A percentile compares a stretch with the other conserved stretches of the same genome.
Evolutionary conservation across 2,797 vertebrate genomes (phyloP).

Genomic region (Champsocephalus gunnari): DNA sequence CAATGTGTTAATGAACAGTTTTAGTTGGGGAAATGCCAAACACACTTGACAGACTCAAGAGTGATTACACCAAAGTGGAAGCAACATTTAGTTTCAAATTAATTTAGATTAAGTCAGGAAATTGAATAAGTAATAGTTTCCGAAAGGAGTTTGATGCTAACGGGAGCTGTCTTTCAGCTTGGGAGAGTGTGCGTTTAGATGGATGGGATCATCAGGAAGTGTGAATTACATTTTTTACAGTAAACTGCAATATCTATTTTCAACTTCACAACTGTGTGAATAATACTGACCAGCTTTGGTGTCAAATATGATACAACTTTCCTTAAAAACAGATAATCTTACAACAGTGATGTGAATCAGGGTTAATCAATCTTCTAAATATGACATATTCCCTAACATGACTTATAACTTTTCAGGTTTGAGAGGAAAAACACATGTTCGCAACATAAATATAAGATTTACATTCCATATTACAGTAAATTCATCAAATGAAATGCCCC

Average conservation of each 20-base stretch:
- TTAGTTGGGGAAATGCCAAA: neutral
- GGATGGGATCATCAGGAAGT: neutral
- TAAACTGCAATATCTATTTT: neutral
- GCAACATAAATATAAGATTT: too few species aligned
- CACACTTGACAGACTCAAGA: neutral
- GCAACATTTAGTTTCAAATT: slow-evolving; percentile 11
- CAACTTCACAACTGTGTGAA: neutral
- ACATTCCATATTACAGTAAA: too few species aligned
- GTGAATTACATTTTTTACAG: neutral
- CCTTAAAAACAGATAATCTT: too few species aligned
- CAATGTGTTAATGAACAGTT: slow-evolving; percentile 31
- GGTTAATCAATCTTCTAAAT: too few species aligned
- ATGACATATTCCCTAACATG: too few species aligned
- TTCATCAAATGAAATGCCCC: too few species aligned
- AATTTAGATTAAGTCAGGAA: slow-evolving; percentile 9
- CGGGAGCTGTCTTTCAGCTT: neutral
- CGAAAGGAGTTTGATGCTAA: neutral
- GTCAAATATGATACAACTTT: neutral
- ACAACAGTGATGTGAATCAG: too few species aligned
- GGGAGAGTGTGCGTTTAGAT: neutral
- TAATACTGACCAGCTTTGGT: neutral
- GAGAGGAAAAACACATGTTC: too few species aligned
- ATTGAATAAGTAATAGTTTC: slow-evolving; percentile 6
- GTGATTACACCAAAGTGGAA: slow-evolving; percentile 3
- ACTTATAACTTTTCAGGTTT: too few species aligned